Evolutionary conservation across 2,113 vertebrate genomes (phyloP), one percentile per base, ranked within the genome.

Genomic region (Condylura cristata): DNA sequence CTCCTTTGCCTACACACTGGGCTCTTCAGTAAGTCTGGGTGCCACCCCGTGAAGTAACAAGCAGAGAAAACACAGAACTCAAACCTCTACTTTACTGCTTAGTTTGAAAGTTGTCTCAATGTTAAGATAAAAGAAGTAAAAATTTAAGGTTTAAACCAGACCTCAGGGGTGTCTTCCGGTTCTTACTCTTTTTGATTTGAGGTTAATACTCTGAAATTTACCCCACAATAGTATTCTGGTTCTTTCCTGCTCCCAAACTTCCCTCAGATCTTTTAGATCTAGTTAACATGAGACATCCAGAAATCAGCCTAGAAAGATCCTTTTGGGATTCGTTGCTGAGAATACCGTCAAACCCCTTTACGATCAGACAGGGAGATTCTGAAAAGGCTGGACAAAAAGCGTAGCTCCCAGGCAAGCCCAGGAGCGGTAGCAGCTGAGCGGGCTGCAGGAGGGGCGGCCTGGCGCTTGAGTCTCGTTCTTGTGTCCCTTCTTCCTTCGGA

Each of bases 371-470:
- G 32, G 70, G 16, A 30, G 51, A 26, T 26, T 76, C 81, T 58
- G 8, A 51, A 63, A 76, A 58, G 84, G 5, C 14, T n/a, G 11
- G 37, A 18, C 58, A 91, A 79, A 70, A 63, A 56, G 3, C 22
- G 8, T 44, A 3, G 18, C 11, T 30, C 5, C 11, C 22, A 22
- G 30, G 39, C 22, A 60, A 84, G 14, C 18, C 5, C 10, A 18
- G 34, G 32, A 72, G 20, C 18, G 24, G 26, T 7, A 8, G 4
- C 0, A 0, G n/a, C 16, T 26, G n/a, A 65, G 56, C 9, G 0
- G 10, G 28, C 8, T 20, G 2, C 6, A 8, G 6, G 2, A 5
- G n/a, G n/a, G n/a, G n/a, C n/a, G n/a, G n/a, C n/a, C n/a, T n/a
- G n/a, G n/a, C n/a, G n/a, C n/a, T n/a, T n/a, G n/a, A n/a, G n/a